Conservation (phyloP, 1,140 invertebrate genomes). For the Drosophila oshimai region DNA sequence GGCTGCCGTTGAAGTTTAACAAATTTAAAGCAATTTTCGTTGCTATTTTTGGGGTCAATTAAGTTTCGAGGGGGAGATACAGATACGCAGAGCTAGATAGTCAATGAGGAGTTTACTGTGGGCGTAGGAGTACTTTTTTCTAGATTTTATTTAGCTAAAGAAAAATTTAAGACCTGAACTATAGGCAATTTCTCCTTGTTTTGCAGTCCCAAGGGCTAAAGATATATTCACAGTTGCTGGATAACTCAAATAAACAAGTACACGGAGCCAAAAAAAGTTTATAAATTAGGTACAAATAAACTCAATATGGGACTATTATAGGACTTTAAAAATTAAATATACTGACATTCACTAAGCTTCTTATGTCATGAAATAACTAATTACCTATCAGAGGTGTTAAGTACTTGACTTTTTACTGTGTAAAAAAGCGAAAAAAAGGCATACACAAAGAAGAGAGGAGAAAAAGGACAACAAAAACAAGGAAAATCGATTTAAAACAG, state of each 20-base stretch:
- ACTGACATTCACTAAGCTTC: no score
- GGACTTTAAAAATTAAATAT: no score
- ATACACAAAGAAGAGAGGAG: conserved; percentile 16
- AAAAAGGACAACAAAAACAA: conserved; percentile 43
- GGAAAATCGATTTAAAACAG: conserved; percentile 78
- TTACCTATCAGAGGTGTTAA: no score
- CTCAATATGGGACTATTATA: no score
- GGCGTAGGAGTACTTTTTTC: conserved; percentile 16
- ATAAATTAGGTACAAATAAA: neutral
- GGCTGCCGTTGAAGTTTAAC: conserved; percentile 55
- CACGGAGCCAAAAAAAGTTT: neutral
- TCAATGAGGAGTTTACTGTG: conserved; percentile 2
- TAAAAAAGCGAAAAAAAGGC: neutral
- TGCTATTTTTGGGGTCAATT: conserved; percentile 70
- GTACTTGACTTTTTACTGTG: neutral
- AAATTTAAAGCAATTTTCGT: conserved; percentile 66
- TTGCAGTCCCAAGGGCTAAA: neutral
- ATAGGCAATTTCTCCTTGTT: conserved; percentile 5
- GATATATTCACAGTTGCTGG: neutral
- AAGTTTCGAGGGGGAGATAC: conserved; percentile 30
- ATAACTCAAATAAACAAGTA: neutral
- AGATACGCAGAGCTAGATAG: conserved; percentile 15
- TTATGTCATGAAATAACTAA: no score
- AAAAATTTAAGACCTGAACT: conserved; percentile 6
- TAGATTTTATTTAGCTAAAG: conserved; percentile 21